Evolutionary conservation across 2,888 invertebrate genomes (phyloP).

Genomic region (Pedicia rivosa): DNA sequence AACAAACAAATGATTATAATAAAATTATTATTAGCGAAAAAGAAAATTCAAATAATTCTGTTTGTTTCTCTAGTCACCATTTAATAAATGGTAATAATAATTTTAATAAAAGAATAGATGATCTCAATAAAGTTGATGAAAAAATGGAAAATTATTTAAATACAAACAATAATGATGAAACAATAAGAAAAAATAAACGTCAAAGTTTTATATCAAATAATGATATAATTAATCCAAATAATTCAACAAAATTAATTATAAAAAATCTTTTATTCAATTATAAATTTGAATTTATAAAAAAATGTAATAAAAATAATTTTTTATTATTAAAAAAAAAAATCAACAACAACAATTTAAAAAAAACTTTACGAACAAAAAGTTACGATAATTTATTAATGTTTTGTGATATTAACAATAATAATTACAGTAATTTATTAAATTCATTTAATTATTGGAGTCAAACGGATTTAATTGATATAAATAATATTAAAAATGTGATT

Average conservation of each 20-base stretch:
- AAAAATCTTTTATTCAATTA: not conserved
- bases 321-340: no score
- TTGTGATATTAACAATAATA: not conserved
- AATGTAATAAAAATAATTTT: no score
- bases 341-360: not conserved
- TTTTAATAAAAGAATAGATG: no score
- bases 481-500: not conserved
- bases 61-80: no score
- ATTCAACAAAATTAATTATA: no score
- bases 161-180: no score
- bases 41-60: not conserved
- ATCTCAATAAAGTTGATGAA: no score
- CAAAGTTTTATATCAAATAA: not conserved
- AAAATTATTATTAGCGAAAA: not conserved
- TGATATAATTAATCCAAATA: no score
- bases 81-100: not conserved
- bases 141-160: not conserved
- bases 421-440: not conserved
- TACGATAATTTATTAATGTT: not conserved
- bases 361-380: not conserved
- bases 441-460: not conserved
- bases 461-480: not conserved
- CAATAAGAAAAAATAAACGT: not conserved
- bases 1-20: not conserved
- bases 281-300: not conserved